Evolutionary conservation across 2,888 invertebrate genomes (phyloP), one percentile per base, ranked within the genome.

Genomic region (Marasmarcha lunaedactyla): DNA sequence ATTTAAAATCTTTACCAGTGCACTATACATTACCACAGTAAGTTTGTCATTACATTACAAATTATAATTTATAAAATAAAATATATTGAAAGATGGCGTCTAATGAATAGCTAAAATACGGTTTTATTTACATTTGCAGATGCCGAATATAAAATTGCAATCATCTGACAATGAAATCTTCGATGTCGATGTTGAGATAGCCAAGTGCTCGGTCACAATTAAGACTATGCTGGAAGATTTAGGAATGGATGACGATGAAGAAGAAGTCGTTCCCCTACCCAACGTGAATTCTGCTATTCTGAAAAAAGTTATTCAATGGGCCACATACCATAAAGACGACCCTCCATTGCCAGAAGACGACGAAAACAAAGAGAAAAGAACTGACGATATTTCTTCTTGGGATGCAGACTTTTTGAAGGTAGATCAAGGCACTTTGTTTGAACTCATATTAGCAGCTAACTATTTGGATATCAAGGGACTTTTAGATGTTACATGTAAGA

Each of bases 331-430:
- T 67, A 95, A 95, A 77, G 93, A 99, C 60, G 98, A 99, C 69
- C 95, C 97, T 14, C 94, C 96, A 41, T 91, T 95, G 56, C 93
- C 96, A 6, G 97, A 97, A 71, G 98, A 99, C 57, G 97, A 98
- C 61, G 98, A 98, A 66, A 96, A 95, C 71, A 95, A 95, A 69
- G 97, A 97, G 63, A 98, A 98, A 62, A 86, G 98, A n/a, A 98
- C 98, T 0, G 98, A 99, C 67, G 98, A 99, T 63, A 99, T 99
- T 51, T 95, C 95, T 14, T 95, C 96, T 0, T 99, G 99, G 99
- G 99, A 99, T 84, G 95, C 97, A 0, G 98, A 99, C 70, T 99
- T 99, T 63, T 83, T 99, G 6, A 99, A 99, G 86, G 98, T 98
- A 25, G 97, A 98, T 69, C 97, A 98, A 70, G 97, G 95, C 43